Evolutionary conservation across 2,797 vertebrate species (phyloP), one percentile per base, ranked within the genome.

Genomic region (Acropternis orthonyx): DNA sequence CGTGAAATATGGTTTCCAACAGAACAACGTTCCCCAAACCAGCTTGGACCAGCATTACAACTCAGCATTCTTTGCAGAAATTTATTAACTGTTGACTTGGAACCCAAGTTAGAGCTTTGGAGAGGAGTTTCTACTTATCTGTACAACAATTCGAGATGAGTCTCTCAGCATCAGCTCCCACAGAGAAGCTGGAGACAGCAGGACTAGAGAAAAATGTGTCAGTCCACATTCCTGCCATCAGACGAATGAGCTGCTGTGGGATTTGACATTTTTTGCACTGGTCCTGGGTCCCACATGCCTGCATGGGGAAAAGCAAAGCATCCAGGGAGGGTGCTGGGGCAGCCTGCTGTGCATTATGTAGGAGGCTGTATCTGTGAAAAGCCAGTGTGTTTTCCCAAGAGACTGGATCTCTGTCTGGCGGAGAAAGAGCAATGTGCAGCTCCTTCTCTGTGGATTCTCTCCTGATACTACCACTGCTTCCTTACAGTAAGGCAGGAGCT

Each of bases 1-100:
- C 41, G 5, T 92, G 89, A 96, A 96, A 96, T 92, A 92, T 1
- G 63, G 55, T 89, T 94, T 94, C 88, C 59, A 87, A 24, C 46
- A 67, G 67, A 94, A 89, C 71, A 77, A 5, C 71, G 58, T 74
- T 95, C 76, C 85, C 67, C 23, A 82, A 92, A 73, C 75, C 91
- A 77, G 74, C 67, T 81, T 80, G 83, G 90, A 85, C 74, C 24
- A 7, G 2, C 43, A 4, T 81, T 84, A 84, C 83, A 79, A 49
- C 55, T 76, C 51, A 23, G 27, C 55, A 28, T 88, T 85, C 85
- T 86, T 91, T 84, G 49, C 39, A 51, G 37, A 78, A 86, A 16
- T 80, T 87, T 95, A 79, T 88, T 81, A 75, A 43, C 46, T 82
- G 37, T 79, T 86, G 76, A 48, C 37, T 92, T 92, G 74, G 59